A percentile compares a stretch with the other conserved stretches of the same genome.
These are phyloP conservation scores for Nannoperca obscura DNA, from an alignment of 2,797 vertebrate genomes.

Conservation along the genomic window DNA sequence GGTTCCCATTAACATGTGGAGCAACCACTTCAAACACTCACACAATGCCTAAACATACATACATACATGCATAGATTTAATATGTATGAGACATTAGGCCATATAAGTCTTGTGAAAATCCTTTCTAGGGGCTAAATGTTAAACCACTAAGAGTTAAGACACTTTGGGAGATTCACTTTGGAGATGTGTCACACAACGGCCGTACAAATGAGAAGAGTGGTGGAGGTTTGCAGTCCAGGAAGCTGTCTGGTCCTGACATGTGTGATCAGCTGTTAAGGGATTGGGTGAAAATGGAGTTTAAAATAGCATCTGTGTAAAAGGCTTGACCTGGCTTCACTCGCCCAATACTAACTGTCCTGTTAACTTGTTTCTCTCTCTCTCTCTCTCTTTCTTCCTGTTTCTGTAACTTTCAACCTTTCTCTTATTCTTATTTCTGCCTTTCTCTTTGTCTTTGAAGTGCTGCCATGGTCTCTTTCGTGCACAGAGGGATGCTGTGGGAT, in stretches of 20 bases:
- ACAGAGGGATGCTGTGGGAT: slow-evolving; percentile 13
- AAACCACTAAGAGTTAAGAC: slow-evolving; percentile 10
- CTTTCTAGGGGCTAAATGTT: background rate
- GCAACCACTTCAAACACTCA: slow-evolving; percentile 16
- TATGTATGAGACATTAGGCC: slow-evolving; percentile 6
- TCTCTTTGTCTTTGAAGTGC: slow-evolving; percentile 29
- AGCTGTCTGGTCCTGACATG: slow-evolving; percentile 43
- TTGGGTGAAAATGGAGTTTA: slow-evolving; percentile 58
- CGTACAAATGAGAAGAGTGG: slow-evolving; percentile 21
- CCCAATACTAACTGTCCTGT: background rate
- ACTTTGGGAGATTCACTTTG: slow-evolving; percentile 20
- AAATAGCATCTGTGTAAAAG: slow-evolving; percentile 54
- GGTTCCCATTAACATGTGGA: slow-evolving; percentile 44
- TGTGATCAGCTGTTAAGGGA: slow-evolving; percentile 55
- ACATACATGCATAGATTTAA: slow-evolving; percentile 15
- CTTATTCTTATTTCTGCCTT: no score
- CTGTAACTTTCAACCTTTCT: slow-evolving; percentile 8
- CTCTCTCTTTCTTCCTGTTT: background rate
- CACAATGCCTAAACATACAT: slow-evolving; percentile 9
- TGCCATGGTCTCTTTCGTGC: slow-evolving; percentile 20
- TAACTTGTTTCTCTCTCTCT: background rate
- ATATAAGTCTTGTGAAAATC: slow-evolving; percentile 1
- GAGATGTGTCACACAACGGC: slow-evolving; percentile 23
- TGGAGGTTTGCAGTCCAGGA: slow-evolving; percentile 29
- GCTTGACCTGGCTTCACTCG: slow-evolving; percentile 26